Evolutionary conservation across 1,140 invertebrate genomes (phyloP).

Genomic region (Eumaeus atala): DNA sequence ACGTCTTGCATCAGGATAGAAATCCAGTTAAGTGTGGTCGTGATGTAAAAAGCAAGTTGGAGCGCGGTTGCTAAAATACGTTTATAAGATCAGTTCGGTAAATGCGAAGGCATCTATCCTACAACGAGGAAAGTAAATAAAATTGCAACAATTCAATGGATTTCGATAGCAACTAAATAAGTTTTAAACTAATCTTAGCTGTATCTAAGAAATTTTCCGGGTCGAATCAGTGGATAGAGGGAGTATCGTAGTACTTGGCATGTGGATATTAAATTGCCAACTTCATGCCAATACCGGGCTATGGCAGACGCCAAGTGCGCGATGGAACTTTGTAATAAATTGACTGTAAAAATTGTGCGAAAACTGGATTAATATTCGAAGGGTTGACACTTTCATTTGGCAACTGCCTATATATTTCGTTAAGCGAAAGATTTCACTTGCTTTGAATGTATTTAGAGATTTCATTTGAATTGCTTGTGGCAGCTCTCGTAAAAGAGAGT

Average conservation of each 20-base stretch:
- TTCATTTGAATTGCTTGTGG: too few species aligned
- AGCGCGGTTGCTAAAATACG: too few species aligned
- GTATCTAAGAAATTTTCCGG: constrained; percentile 34
- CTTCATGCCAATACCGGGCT: constrained; percentile 50
- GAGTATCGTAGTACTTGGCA: constrained; percentile 31
- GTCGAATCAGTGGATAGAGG: constrained; percentile 38
- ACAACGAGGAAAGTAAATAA: too few species aligned
- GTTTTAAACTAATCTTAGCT: constrained; percentile 11
- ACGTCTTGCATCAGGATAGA: too few species aligned
- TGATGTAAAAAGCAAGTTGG: too few species aligned
- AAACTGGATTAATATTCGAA: constrained; percentile 10
- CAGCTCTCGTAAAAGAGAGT: too few species aligned
- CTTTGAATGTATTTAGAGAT: too few species aligned
- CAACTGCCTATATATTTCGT: neutral
- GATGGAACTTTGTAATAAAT: constrained; percentile 28
- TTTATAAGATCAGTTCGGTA: too few species aligned
- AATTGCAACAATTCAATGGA: too few species aligned
- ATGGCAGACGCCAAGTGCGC: constrained; percentile 38
- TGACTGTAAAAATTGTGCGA: constrained; percentile 9
- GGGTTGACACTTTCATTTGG: constrained; percentile 11
- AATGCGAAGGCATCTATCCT: too few species aligned
- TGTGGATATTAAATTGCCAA: constrained; percentile 57
- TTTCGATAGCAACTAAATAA: constrained; percentile 8
- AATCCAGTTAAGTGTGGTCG: too few species aligned
- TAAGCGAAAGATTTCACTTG: too few species aligned